Evolutionary conservation across 2,113 vertebrate genomes (phyloP).

Genomic region (Pelmatolapia mariae): DNA sequence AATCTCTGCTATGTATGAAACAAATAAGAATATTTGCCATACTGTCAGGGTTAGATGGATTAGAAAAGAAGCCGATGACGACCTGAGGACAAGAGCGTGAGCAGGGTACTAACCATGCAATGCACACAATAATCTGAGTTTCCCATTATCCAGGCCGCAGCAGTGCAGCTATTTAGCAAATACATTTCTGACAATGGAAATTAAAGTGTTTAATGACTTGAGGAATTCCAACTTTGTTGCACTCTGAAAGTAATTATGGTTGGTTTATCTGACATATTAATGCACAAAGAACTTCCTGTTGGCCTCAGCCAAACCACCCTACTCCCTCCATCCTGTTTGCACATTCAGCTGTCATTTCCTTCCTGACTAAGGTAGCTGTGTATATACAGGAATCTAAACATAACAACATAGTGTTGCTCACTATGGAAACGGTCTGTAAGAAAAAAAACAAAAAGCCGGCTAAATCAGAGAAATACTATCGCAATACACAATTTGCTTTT

Average conservation of each 20-base stretch:
- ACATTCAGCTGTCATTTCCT: conserved; percentile 57
- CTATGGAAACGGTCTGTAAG: background rate
- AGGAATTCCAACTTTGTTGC: background rate
- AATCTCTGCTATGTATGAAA: background rate
- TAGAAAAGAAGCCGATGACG: background rate
- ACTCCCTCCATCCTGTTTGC: conserved; percentile 66
- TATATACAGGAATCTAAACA: conserved; percentile 21
- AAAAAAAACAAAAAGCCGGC: background rate
- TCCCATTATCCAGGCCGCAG: background rate
- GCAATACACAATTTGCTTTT: background rate
- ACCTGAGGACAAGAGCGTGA: background rate
- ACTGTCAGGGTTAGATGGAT: background rate
- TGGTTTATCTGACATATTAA: conserved; percentile 33
- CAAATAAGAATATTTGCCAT: background rate
- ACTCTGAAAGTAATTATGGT: background rate
- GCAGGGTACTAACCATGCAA: background rate
- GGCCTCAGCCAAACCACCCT: conserved; percentile 1
- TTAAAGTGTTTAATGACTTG: background rate
- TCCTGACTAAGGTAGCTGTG: conserved; percentile 35
- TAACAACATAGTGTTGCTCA: conserved; percentile 18
- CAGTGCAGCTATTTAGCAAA: background rate
- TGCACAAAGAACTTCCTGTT: conserved; percentile 37
- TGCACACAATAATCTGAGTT: background rate
- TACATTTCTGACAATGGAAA: background rate
- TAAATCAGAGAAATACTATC: background rate